These are phyloP conservation scores for Caenorhabditis brenneri DNA, from an alignment of 1,140 invertebrate species.

Conservation along the genomic window DNA sequence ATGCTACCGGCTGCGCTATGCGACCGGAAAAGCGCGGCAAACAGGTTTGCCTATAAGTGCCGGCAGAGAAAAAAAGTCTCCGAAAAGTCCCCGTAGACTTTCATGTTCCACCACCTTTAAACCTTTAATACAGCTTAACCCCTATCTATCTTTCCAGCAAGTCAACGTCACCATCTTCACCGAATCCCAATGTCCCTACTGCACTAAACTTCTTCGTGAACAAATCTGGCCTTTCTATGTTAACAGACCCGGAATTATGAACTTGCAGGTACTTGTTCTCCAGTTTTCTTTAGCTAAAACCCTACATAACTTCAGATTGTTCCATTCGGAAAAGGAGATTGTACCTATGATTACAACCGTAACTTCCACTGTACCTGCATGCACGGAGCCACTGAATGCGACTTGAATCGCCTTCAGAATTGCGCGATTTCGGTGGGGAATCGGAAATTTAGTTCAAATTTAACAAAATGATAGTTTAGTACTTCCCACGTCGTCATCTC, in stretches of 20 bases:
- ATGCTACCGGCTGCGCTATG: too few species aligned
- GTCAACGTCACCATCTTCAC: conserved; percentile 58
- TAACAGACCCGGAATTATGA: conserved; percentile 55
- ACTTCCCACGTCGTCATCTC: conserved; percentile 57
- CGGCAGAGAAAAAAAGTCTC: too few species aligned
- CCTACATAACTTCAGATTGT: conserved; percentile 49
- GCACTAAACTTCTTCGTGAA: conserved; percentile 54
- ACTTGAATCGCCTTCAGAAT: conserved; percentile 55
- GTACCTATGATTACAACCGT: conserved; percentile 55
- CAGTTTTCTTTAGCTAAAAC: not conserved
- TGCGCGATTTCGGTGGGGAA: conserved; percentile 55
- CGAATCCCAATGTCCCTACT: conserved; percentile 57
- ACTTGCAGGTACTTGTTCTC: conserved; percentile 43
- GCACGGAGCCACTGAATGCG: conserved; percentile 57
- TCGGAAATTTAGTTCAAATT: not conserved
- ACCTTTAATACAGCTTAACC: too few species aligned
- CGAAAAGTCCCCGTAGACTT: too few species aligned
- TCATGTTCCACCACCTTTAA: too few species aligned
- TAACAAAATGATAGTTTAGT: conserved; percentile 33
- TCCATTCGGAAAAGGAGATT: conserved; percentile 58
- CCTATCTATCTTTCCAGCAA: conserved; percentile 40
- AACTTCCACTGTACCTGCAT: conserved; percentile 58
- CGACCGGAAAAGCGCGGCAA: too few species aligned
- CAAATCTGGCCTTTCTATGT: conserved; percentile 59
- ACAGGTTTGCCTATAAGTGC: too few species aligned